Conservation (phyloP, 2,797 vertebrate genomes). For the Cossypha niveicapilla region DNA sequence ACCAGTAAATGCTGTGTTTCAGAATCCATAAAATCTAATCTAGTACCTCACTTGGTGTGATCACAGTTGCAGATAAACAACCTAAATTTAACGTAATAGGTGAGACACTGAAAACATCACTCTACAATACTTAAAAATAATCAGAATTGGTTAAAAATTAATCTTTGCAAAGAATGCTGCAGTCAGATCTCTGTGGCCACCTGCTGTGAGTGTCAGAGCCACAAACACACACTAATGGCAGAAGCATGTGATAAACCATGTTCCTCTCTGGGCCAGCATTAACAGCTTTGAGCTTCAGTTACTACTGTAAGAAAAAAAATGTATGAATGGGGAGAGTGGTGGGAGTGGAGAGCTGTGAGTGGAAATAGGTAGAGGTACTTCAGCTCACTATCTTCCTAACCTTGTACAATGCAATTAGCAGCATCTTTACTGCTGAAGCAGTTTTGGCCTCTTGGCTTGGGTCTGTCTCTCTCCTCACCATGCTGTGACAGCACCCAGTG, state of each 20-base stretch:
- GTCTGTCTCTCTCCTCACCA: not conserved
- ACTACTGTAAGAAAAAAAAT: not conserved
- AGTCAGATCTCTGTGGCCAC: not conserved
- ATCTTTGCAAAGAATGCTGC: not conserved
- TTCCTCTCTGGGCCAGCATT: not conserved
- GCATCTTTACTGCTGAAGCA: not conserved
- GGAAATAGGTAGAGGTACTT: not conserved
- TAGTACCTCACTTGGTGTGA: not conserved
- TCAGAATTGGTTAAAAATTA: not conserved
- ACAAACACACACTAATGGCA: not conserved
- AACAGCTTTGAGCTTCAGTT: not conserved
- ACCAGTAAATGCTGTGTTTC: not conserved
- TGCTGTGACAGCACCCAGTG: not conserved
- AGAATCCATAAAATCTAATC: slow-evolving; percentile 8
- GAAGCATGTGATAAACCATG: not conserved
- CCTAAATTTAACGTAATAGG: not conserved
- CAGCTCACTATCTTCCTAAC: not conserved
- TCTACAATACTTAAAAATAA: not conserved
- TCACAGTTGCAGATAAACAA: not conserved
- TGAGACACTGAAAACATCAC: not conserved
- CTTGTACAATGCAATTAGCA: not conserved
- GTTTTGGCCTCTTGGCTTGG: not conserved
- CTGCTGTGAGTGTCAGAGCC: not conserved
- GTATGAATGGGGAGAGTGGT: not conserved
- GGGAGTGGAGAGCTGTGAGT: fast-evolving